phyloP scores from a whole-genome alignment of 2,113 vertebrate species.

The Gallinago undulata region DNA sequence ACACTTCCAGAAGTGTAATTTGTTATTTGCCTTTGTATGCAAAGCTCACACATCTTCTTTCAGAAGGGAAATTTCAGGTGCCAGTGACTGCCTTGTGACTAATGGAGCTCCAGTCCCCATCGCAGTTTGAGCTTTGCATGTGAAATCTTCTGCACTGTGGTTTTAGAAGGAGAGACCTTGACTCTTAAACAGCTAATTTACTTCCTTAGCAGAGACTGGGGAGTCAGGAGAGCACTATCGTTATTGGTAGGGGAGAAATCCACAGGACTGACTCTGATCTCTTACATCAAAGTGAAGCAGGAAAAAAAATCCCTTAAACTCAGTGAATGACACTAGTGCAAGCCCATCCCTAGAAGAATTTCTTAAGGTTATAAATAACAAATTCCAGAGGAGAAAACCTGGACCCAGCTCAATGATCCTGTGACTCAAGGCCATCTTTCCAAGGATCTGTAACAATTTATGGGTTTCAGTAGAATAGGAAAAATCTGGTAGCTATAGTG shows the following conservation, averaged over 20 bases:
- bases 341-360: not conserved
- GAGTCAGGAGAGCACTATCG: not conserved
- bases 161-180: not conserved
- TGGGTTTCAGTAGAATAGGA: not conserved
- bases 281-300: not conserved
- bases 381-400: not conserved
- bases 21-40: slow-evolving; percentile 16
- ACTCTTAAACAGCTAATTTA: not conserved
- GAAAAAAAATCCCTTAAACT: not conserved
- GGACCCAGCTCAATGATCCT: not conserved
- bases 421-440: not conserved
- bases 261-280: not conserved
- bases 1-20: slow-evolving; percentile 7
- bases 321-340: not conserved
- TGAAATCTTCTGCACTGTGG: not conserved
- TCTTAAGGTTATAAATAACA: not conserved
- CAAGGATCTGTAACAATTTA: not conserved
- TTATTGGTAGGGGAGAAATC: not conserved
- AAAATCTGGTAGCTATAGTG: not conserved
- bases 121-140: not conserved
- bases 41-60: slow-evolving; percentile 10
- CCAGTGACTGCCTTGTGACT: not conserved
- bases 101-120: not conserved
- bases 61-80: slow-evolving; percentile 24
- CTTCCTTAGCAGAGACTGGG: not conserved